Evolutionary conservation across 2,888 invertebrate species (phyloP), one percentile per base, ranked within the genome.

Genomic region (Xylophagus ater): DNA sequence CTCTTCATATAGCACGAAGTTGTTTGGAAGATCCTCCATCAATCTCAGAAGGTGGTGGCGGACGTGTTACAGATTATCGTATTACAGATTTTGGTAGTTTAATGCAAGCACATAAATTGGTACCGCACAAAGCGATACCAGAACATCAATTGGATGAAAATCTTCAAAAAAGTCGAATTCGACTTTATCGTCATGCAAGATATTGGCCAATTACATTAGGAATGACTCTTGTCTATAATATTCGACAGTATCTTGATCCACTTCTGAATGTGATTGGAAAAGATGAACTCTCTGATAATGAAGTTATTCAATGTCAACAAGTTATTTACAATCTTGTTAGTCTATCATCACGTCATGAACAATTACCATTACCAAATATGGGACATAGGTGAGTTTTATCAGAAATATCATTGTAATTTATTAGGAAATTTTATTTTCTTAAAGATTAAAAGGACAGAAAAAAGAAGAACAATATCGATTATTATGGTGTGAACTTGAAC

Each of bases 1-100:
- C 89, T 0, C 67, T 96, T 28, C 83, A 83, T 18, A 88, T 88
- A 0, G 74, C 80, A 3, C 72, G 92, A 24, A 84, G 87, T 28
- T 81, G 89, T 4, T 72, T 93, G 37, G 94, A 96, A 59, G 96
- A 96, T 61, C 89, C 92, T 1, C 94, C 94, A 0, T 88, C 93
- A 0, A 86, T 96, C 35, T 88, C 85, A 19, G 96, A 96, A 65
- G 94, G 94, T 1, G 81, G 83, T 24, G 96, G 96, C 0, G 96
- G 94, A 0, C 70, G 92, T 28, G 87, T 96, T 28, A 87, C 90
- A 0, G 96, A 96, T 62, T 96, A 96, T 57, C 58, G 78, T 42
- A 75, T 78, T 47, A 70, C 81, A 60, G 93, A 94, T 64, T 89
- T 94, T 61, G 89, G 89, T 0, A 75, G 78, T 6, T 71, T 94